Base-by-base conservation (phyloP, 2,797 vertebrate genomes). In the Crax fasciolata region DNA sequence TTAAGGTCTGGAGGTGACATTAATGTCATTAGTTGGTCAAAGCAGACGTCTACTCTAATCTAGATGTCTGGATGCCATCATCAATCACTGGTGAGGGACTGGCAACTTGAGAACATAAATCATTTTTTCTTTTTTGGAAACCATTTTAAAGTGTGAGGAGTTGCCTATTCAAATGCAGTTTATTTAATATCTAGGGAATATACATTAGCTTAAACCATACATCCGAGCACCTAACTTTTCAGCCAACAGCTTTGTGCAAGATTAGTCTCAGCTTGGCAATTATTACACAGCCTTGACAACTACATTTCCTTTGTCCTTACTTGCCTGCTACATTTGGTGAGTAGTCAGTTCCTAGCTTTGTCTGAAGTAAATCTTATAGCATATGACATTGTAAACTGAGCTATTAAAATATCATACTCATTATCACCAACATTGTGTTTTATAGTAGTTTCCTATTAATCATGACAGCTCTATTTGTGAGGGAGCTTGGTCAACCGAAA, bases 401-500 rank as follows among this genome's bases (percentile, higher is more conserved):
- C 73, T 71, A 35, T 62, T 66, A 72, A 84, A 90, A 78, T 79
- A 41, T 11, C 11, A 9, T 66, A 23, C 59, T 78, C 19, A 38
- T 84, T 88, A 57, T 83, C 9, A 39, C 16, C 14, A 39, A 48
- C 7, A 46, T 62, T 48, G 49, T 49, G 21, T 57, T 90, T 93
- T 84, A 41, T 27, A 91, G 17, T 38, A 84, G 46, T 65, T 95
- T 58, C 20, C 11, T 88, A 24, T 80, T 94, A 74, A 79, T 66
- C 7, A 8, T 24, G 49, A 11, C 1, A 6, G 8, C 9, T 79
- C 5, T 49, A 15, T 70, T 76, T 89, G 25, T 39, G 15, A 79
- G 16, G 20, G 13, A 38, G 21, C 39, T 59, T 91, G 0, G 0
- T 51, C 65, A 87, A 18, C 3, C 54, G 68, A 83, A 70, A 66